These are phyloP conservation scores for Alauda arvensis DNA, from an alignment of 2,797 vertebrate genomes.

Conservation along the genomic window DNA sequence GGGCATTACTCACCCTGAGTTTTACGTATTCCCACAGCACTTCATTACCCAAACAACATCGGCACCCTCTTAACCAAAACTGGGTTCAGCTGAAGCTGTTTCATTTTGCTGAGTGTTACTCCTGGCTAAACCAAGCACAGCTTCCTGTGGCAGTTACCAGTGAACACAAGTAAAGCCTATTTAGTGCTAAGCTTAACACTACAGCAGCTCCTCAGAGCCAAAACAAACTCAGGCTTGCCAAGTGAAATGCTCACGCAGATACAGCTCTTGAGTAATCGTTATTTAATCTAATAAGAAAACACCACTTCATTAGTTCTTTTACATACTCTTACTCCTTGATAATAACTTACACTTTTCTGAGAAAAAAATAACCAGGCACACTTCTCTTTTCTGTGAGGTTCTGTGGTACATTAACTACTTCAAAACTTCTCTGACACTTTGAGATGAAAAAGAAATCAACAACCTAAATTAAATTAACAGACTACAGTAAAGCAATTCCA, in stretches of 20 bases:
- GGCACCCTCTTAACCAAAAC: neutral
- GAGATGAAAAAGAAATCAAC: neutral
- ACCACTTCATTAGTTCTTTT: neutral
- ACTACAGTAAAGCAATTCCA: neutral
- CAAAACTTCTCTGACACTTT: neutral
- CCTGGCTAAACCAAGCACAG: neutral
- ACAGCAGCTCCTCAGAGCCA: neutral
- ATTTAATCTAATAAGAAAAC: neutral
- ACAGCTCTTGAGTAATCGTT: neutral
- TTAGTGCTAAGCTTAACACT: neutral
- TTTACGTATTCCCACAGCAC: neutral
- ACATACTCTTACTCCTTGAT: neutral
- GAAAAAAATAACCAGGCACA: neutral
- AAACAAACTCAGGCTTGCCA: slow-evolving; percentile 26
- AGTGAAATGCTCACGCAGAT: neutral
- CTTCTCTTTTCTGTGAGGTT: neutral
- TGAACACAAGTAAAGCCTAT: neutral
- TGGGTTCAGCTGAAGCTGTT: neutral
- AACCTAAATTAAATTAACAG: neutral
- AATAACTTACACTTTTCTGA: neutral
- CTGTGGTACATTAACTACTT: neutral
- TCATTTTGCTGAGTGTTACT: neutral
- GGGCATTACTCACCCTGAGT: neutral
- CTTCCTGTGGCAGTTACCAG: neutral
- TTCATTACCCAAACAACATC: neutral